phyloP scores from a whole-genome alignment of 2,888 invertebrate species.

The Epirrita christyi region DNA sequence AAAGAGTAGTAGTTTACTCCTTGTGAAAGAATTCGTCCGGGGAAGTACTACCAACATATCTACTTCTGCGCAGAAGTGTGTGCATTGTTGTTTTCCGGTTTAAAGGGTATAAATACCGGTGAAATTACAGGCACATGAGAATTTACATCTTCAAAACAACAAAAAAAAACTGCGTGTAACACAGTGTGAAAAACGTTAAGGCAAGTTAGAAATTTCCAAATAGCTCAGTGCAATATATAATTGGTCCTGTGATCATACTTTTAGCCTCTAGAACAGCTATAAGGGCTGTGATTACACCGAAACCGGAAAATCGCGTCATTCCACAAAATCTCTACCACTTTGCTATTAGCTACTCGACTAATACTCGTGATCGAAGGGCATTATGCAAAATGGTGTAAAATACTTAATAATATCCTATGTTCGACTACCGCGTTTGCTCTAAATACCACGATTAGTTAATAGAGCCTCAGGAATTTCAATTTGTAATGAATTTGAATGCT shows the following conservation, averaged over 20 bases:
- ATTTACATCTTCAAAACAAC: too few species aligned
- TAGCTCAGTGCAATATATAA: not conserved
- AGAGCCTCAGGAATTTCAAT: not conserved
- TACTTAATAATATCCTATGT: conserved; percentile 21
- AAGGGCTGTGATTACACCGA: conserved; percentile 18
- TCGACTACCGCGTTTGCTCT: conserved; percentile 5
- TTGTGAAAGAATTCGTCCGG: too few species aligned
- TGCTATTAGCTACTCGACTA: conserved; percentile 21
- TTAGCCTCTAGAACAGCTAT: conserved; percentile 12
- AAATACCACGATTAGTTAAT: not conserved
- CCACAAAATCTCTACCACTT: conserved; percentile 20
- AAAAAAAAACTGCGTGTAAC: too few species aligned
- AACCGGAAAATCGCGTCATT: conserved; percentile 19
- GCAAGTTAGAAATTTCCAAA: too few species aligned
- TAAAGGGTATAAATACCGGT: too few species aligned
- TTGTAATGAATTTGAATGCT: too few species aligned
- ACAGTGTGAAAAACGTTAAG: too few species aligned
- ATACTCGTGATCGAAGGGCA: conserved; percentile 29
- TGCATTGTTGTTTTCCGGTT: too few species aligned
- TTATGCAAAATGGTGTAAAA: conserved; percentile 38
- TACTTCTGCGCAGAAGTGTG: too few species aligned
- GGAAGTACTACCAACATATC: too few species aligned
- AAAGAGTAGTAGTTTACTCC: too few species aligned
- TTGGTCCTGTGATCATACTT: conserved; percentile 4
- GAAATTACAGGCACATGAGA: too few species aligned